A percentile compares a stretch with the other conserved stretches of the same genome.
These are phyloP conservation scores for Meiosimyza decipiens DNA, from an alignment of 2,888 invertebrate species.

Conservation along the genomic window DNA sequence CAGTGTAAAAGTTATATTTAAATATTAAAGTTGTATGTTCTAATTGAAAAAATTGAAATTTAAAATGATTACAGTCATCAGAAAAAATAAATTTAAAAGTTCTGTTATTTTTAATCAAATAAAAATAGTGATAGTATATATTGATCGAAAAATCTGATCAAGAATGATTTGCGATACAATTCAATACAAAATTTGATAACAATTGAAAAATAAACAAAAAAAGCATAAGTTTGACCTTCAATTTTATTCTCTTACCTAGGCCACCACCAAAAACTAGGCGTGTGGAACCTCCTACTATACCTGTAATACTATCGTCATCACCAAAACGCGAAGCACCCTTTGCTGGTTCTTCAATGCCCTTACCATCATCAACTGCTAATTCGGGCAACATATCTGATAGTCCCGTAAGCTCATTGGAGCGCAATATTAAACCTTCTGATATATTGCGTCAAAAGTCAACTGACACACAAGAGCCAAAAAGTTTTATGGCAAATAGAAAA, in stretches of 20 bases:
- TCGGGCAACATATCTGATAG: constrained; percentile 51
- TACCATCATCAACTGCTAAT: constrained; percentile 51
- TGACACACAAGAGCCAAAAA: constrained; percentile 64
- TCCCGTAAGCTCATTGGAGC: constrained; percentile 64
- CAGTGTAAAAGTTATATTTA: not conserved
- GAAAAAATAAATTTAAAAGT: too few species aligned
- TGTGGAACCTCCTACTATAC: constrained; percentile 71
- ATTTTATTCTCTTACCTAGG: constrained; percentile 58
- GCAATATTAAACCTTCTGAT: constrained; percentile 67
- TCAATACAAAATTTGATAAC: not conserved
- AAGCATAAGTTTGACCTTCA: not conserved
- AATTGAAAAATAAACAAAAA: not conserved
- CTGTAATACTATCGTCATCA: constrained; percentile 58
- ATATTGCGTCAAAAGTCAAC: constrained; percentile 66
- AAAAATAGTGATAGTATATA: too few species aligned
- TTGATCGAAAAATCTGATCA: too few species aligned
- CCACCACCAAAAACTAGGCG: constrained; percentile 75
- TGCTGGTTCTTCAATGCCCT: constrained; percentile 56
- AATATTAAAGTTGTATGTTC: not conserved
- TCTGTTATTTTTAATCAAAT: too few species aligned
- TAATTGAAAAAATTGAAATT: too few species aligned
- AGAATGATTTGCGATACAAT: too few species aligned
- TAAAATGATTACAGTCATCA: too few species aligned
- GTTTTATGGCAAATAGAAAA: constrained; percentile 61
- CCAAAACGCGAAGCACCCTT: constrained; percentile 63